Evolutionary conservation across 2,888 invertebrate species (phyloP).

Genomic region (Eulithis prunata): DNA sequence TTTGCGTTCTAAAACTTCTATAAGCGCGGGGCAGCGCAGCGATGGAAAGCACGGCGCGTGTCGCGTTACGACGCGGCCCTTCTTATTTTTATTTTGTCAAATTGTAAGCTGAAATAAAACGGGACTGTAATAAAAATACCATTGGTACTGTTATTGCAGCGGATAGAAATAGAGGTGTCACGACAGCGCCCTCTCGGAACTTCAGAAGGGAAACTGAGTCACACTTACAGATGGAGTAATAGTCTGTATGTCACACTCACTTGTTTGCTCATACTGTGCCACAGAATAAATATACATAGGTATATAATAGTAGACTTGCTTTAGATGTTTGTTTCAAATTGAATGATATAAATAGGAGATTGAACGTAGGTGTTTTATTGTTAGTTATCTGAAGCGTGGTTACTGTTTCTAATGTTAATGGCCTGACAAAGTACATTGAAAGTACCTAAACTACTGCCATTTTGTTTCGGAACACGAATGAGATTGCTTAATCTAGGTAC

Average conservation of each 20-base stretch:
- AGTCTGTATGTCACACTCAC: conserved; percentile 9
- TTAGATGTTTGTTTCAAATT: conserved; percentile 20
- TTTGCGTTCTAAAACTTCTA: conserved; percentile 12
- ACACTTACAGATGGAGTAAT: conserved; percentile 16
- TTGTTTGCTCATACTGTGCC: conserved; percentile 8
- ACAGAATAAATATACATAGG: no score
- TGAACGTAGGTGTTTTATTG: conserved; percentile 35
- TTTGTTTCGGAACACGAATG: not conserved
- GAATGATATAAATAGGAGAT: conserved; percentile 36
- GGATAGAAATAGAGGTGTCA: conserved; percentile 71
- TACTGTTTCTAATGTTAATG: conserved; percentile 14
- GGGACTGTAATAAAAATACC: conserved; percentile 82
- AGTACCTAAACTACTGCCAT: not conserved
- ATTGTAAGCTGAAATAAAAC: conserved; percentile 83
- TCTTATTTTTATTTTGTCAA: conserved; percentile 83
- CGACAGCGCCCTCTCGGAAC: conserved; percentile 56
- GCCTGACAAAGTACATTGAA: not conserved
- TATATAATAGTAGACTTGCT: not conserved
- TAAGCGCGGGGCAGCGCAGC: not conserved
- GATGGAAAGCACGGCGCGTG: conserved; percentile 46
- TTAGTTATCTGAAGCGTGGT: conserved; percentile 11
- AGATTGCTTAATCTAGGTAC: no score
- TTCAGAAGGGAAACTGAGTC: conserved; percentile 36
- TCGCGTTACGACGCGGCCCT: conserved; percentile 69
- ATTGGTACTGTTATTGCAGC: conserved; percentile 80